These are phyloP conservation scores for Aurelia coerulea DNA, from an alignment of 30 jellyfish, hydroid and myxozoan species.

Conservation along the genomic window DNA sequence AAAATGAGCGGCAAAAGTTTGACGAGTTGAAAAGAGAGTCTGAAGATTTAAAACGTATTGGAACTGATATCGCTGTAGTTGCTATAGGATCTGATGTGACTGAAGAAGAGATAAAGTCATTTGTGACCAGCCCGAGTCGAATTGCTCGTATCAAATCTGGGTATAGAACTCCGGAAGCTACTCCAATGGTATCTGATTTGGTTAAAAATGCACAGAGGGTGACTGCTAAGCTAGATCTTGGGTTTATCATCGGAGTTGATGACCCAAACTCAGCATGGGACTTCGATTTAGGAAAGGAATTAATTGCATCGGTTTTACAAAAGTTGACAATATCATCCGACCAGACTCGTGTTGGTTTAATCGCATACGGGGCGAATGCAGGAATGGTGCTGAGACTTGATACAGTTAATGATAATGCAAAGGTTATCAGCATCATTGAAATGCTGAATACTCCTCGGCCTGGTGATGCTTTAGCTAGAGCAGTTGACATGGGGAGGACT, in stretches of 20 bases:
- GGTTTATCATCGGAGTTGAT: conserved; percentile 65
- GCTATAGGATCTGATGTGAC: conserved; percentile 55
- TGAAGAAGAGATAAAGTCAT: conserved; percentile 9
- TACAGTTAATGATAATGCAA: not conserved
- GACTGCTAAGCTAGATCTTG: conserved; percentile 46
- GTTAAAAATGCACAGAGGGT: conserved; percentile 6
- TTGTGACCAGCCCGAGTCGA: conserved; percentile 24
- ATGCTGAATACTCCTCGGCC: not conserved
- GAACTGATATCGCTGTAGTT: conserved; percentile 39
- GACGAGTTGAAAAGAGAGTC: not conserved
- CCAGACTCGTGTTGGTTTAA: conserved; percentile 38
- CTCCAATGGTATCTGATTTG: not conserved
- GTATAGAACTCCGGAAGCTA: conserved; percentile 5
- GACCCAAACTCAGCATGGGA: conserved; percentile 30
- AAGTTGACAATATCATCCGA: conserved; percentile 30
- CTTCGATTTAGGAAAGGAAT: conserved; percentile 7
- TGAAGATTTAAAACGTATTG: not conserved
- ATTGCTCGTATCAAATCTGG: not conserved
- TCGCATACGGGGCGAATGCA: conserved; percentile 52
- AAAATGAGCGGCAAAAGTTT: not conserved
- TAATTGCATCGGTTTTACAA: not conserved
- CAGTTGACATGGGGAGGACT: conserved; percentile 31
- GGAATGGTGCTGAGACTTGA: conserved; percentile 29
- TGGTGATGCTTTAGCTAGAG: conserved; percentile 41
- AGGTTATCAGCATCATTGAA: not conserved